Conservation (phyloP, 2,888 invertebrate genomes). For the Conomelus anceps region DNA sequence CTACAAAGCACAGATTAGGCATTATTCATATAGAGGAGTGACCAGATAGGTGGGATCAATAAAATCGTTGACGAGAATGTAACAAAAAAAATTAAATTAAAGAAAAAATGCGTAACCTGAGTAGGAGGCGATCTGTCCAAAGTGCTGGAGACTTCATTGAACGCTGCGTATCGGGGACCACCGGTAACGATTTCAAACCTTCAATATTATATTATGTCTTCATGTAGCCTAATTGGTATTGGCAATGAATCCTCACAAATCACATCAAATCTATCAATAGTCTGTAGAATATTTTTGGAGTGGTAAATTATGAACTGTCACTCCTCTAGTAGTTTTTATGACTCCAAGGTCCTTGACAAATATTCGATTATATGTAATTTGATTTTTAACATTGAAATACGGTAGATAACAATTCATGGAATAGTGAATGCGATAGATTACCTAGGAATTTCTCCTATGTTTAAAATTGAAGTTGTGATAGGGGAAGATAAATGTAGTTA, state of each 20-base stretch:
- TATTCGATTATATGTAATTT: too few relatives aligned
- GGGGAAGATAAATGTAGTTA: too few relatives aligned
- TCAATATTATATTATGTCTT: neutral
- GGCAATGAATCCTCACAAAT: neutral
- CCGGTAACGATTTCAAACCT: neutral
- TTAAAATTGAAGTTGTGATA: too few relatives aligned
- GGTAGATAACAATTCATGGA: too few relatives aligned
- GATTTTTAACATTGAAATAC: too few relatives aligned
- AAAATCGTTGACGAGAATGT: neutral
- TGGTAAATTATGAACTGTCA: too few relatives aligned
- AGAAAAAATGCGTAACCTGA: neutral
- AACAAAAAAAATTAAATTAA: too few relatives aligned
- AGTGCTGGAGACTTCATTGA: neutral
- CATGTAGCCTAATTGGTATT: neutral
- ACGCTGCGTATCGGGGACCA: neutral
- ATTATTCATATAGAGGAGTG: neutral
- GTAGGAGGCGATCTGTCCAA: neutral
- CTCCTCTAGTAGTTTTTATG: too few relatives aligned
- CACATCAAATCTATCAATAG: neutral
- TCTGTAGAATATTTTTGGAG: neutral
- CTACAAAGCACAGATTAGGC: neutral
- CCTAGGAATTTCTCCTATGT: too few relatives aligned
- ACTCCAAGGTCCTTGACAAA: too few relatives aligned
- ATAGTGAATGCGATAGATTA: too few relatives aligned
- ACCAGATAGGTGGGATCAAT: neutral